These are phyloP conservation scores for Crambe crambe DNA, from an alignment of 37 sponge, comb jelly and placozoan species.

Conservation along the genomic window DNA sequence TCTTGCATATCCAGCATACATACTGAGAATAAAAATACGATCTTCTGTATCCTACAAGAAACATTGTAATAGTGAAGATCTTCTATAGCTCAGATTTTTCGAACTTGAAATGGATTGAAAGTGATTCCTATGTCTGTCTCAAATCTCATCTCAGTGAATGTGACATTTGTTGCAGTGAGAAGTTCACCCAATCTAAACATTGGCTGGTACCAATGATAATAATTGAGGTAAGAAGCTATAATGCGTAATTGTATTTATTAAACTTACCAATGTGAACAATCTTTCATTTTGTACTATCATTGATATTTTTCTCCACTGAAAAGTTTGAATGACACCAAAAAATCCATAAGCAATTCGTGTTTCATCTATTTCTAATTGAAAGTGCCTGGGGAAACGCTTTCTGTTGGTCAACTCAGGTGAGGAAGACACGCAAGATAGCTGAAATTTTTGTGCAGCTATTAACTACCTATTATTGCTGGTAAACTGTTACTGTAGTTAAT, in stretches of 20 bases:
- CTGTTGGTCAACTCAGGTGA: constrained; percentile 11
- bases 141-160: background rate
- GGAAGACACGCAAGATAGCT: constrained; percentile 39
- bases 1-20: constrained; percentile 22
- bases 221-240: background rate
- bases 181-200: background rate
- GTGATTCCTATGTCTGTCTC: constrained; percentile 5
- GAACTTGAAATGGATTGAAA: background rate
- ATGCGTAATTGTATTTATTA: background rate
- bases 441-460: too few species aligned
- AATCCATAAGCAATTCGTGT: background rate
- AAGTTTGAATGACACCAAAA: constrained; percentile 2
- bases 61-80: background rate
- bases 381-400: constrained; percentile 1
- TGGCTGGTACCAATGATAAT: background rate
- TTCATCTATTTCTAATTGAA: constrained; percentile 23
- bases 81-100: background rate
- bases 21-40: constrained; percentile 21
- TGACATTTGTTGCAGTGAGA: background rate
- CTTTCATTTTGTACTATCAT: constrained; percentile 32
- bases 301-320: constrained; percentile 21
- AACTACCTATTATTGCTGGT: too few species aligned
- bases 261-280: constrained; percentile 22
- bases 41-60: constrained; percentile 15
- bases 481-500: too few species aligned